These are phyloP conservation scores for Lucilia cuprina DNA, from an alignment of 1,140 invertebrate species.

Conservation along the genomic window DNA sequence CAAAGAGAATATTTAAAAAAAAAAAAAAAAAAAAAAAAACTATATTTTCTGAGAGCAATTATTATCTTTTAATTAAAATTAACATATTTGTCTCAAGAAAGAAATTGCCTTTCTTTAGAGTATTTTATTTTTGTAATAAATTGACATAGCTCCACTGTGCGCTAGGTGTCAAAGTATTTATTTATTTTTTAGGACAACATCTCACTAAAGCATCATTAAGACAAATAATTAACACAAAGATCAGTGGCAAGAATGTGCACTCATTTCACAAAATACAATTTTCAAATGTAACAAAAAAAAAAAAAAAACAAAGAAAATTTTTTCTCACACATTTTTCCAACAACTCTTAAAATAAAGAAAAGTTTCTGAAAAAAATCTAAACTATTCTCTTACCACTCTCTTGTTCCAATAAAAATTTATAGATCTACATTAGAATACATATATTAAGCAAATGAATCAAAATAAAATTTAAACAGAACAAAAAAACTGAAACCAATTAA, in stretches of 20 bases:
- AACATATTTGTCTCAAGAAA: background rate
- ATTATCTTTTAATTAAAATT: too few species aligned
- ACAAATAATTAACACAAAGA: constrained; percentile 2
- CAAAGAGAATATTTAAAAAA: too few species aligned
- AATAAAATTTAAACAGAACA: background rate
- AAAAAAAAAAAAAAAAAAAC: too few species aligned
- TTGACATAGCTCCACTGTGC: background rate
- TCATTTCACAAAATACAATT: background rate
- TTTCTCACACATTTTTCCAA: background rate
- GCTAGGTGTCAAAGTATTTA: background rate
- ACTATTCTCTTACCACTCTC: background rate
- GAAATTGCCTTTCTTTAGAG: background rate
- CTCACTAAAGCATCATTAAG: background rate
- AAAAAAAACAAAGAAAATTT: background rate
- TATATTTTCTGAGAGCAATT: too few species aligned
- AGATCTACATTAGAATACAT: background rate
- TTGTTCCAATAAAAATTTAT: background rate
- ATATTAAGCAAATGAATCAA: background rate
- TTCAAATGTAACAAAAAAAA: background rate
- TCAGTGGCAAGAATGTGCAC: background rate
- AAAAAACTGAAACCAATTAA: background rate
- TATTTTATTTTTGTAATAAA: too few species aligned
- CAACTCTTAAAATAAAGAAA: too few species aligned
- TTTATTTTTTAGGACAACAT: background rate
- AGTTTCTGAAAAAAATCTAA: too few species aligned